Base-by-base conservation (phyloP, 2,797 vertebrate genomes). In the Pantherophis alleghaniensis region DNA sequence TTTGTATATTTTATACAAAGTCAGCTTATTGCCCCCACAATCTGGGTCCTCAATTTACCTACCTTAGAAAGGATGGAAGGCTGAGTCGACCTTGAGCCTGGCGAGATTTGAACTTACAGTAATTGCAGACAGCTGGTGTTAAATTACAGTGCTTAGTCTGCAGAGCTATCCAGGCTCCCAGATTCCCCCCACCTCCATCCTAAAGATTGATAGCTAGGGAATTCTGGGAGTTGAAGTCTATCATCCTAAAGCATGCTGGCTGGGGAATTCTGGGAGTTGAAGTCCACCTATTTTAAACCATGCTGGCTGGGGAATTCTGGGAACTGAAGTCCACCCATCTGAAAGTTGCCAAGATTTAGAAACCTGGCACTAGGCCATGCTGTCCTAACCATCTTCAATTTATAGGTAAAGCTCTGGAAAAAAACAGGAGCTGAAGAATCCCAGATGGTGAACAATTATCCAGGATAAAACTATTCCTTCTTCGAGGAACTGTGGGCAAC, bases 211-310 rank as follows among this genome's bases (percentile, higher is more conserved):
- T 7, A 22, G 57, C 7, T 60, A 5, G 18, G 7, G 59, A 6
- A n/a, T 66, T n/a, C 63, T 66, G 63, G 28, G 63, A 14, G 0
- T 11, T 22, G 20, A 22, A 47, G 16, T 83, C 32, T 37, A 83
- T 1, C 6, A 22, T 60, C 20, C 32, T 37, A 83, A 37, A 32
- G 0, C 20, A 7, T 0, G 11, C 0, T 14, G 28, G 0, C 4
- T 14, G 0, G 5, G 0, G 63, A 4, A 83, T 47, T 24, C 37
- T 26, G 26, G 47, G 42, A 86, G 0, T 7, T 28, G 10, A 63
- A 12, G 26, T 28, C 2, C 11, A 28, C 26, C 26, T n/a, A n/a
- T n/a, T n/a, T n/a, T n/a, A n/a, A 66, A 66, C 0, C 12, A n/a
- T 13, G 1, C 12, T 6, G 28, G 28, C 12, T 66, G 28, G 4